These are phyloP conservation scores for Anticlea derivata DNA, from an alignment of 2,888 invertebrate species.

Conservation along the genomic window DNA sequence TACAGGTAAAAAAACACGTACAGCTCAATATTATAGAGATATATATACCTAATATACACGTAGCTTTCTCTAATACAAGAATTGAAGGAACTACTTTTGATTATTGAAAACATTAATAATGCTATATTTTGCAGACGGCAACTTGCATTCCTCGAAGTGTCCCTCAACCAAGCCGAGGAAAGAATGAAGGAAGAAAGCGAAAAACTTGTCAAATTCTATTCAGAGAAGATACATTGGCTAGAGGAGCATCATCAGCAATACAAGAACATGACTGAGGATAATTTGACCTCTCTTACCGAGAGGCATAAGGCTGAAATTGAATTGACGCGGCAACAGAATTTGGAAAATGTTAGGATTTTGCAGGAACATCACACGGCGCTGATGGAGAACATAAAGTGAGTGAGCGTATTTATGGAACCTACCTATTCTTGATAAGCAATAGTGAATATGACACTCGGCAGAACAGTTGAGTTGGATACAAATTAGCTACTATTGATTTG, in stretches of 20 bases:
- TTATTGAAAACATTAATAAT: background rate
- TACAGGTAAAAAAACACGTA: too few relatives aligned
- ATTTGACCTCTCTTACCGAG: constrained; percentile 70
- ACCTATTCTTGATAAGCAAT: too few relatives aligned
- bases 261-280: constrained; percentile 80
- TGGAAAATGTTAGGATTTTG: constrained; percentile 67
- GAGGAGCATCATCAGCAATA: constrained; percentile 79
- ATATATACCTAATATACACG: too few relatives aligned
- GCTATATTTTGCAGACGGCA: constrained; percentile 75
- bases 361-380: constrained; percentile 80
- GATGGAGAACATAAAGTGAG: constrained; percentile 83
- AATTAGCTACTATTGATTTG: background rate
- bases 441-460: too few relatives aligned
- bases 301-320: constrained; percentile 72
- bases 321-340: constrained; percentile 72
- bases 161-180: constrained; percentile 81
- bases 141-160: constrained; percentile 82
- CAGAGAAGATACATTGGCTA: constrained; percentile 78
- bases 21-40: too few relatives aligned
- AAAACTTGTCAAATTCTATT: constrained; percentile 72
- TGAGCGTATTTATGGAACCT: background rate
- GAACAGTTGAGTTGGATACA: too few relatives aligned
- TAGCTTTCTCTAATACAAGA: too few relatives aligned
- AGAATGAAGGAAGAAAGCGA: constrained; percentile 85
- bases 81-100: too few relatives aligned